phyloP scores from a whole-genome alignment of 30 jellyfish, hydroid and myxozoan genomes.

The Calvadosia cruxmelitensis region DNA sequence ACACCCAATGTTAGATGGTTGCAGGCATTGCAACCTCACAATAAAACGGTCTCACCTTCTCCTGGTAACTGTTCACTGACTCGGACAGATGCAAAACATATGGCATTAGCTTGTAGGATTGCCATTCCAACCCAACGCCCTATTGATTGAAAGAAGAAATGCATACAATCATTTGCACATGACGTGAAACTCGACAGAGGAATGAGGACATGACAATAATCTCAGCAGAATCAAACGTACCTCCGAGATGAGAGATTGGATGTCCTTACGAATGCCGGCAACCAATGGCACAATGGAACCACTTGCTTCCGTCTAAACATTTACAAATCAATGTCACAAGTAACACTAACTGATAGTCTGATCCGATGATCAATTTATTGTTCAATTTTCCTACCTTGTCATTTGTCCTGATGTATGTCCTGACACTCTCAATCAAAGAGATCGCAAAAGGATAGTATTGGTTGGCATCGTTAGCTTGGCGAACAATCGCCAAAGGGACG shows the following conservation, averaged over 20 bases:
- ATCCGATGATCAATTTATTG: no score
- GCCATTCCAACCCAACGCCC: constrained; percentile 95
- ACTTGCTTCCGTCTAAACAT: not conserved
- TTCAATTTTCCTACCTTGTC: constrained; percentile 75
- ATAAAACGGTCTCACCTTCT: constrained; percentile 76
- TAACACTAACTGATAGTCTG: no score
- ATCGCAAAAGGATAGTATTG: constrained; percentile 92
- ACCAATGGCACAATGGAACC: constrained; percentile 67
- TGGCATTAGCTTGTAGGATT: constrained; percentile 92
- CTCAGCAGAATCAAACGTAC: constrained; percentile 1
- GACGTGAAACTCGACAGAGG: no score
- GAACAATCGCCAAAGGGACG: constrained; percentile 85
- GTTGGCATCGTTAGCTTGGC: constrained; percentile 97
- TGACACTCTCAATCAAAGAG: constrained; percentile 81
- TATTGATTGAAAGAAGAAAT: constrained; percentile 4
- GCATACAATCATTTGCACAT: no score
- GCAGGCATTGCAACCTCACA: no score
- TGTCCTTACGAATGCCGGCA: constrained; percentile 87
- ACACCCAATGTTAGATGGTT: no score
- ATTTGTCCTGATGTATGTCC: constrained; percentile 75
- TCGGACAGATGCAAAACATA: constrained; percentile 83
- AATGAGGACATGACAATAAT: no score
- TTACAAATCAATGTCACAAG: no score
- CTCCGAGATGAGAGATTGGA: constrained; percentile 67
- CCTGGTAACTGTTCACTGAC: constrained; percentile 85